Evolutionary conservation across 2,797 vertebrate genomes (phyloP), one percentile per base, ranked within the genome.

Genomic region (Microctenopoma lineatum): DNA sequence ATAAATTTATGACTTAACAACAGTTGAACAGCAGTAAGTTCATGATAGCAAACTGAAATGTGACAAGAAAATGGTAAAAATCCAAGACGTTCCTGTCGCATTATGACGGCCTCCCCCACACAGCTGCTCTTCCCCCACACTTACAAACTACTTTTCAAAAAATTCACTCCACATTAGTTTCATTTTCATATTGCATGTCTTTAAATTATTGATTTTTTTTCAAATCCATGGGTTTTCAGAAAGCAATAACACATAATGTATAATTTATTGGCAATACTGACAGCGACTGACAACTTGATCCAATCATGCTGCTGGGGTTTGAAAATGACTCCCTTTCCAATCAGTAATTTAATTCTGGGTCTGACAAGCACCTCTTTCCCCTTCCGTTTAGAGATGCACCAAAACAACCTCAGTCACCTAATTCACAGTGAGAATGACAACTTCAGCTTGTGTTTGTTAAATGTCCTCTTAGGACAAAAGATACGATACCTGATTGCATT

Each of bases 191-290:
- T 7, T 45, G 42, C 3, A 15, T 15, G 14, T 45, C 1, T 7
- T 46, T 59, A 0, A 66, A 46, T 42, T 62, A 70, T 58, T 68
- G 26, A 55, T 0, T 5, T 10, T 39, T 56, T 41, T 54, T 45
- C 7, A 5, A 29, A 61, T 60, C 8, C 5, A 6, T 18, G 14
- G 10, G 0, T 65, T 59, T 50, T 5, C 16, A 59, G 45, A 18
- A 58, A 44, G 34, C 10, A 5, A 46, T 16, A 53, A 59, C n/a
- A 34, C 2, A 38, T n/a, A 16, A 75, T 77, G 26, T 66, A 58
- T 64, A 21, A 77, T 77, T 48, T 53, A 71, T 74, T 42, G 42
- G 27, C 3, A 44, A 29, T 12, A 1, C 34, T 68, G 48, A 68
- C 59, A 58, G n/a, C 29, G 29, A 32, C 47, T 58, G 41, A 59